Conservation (phyloP, 2,113 vertebrate species). For the Bubo bubo region DNA sequence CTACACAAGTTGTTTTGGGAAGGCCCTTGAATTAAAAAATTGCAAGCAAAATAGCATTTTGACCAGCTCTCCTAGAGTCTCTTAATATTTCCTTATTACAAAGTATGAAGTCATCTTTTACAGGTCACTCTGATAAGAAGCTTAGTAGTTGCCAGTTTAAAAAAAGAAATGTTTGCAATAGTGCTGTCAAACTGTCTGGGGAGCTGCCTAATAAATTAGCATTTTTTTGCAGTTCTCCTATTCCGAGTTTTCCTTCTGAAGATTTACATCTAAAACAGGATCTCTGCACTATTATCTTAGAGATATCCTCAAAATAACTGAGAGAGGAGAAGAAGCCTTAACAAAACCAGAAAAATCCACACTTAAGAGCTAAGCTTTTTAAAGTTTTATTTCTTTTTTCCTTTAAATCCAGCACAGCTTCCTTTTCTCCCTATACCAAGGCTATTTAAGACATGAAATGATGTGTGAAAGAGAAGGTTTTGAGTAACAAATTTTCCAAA, state of each 20-base stretch:
- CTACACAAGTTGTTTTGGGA: neutral
- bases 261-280: neutral
- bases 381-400: neutral
- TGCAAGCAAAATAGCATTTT: neutral
- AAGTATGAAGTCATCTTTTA: conserved; percentile 7
- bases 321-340: neutral
- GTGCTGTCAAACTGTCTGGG: neutral
- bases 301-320: conserved; percentile 18
- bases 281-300: neutral
- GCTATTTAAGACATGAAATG: neutral
- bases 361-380: neutral
- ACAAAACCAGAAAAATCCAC: neutral
- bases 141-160: neutral
- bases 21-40: neutral
- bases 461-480: neutral
- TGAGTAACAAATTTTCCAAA: neutral
- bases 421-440: neutral
- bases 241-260: neutral
- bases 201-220: neutral
- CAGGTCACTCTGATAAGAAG: neutral
- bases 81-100: neutral
- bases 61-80: neutral
- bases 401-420: neutral
- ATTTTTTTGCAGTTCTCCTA: neutral
- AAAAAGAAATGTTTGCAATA: neutral